Evolutionary conservation across 2,888 invertebrate species (phyloP).

Genomic region (Drosophila pullipes): DNA sequence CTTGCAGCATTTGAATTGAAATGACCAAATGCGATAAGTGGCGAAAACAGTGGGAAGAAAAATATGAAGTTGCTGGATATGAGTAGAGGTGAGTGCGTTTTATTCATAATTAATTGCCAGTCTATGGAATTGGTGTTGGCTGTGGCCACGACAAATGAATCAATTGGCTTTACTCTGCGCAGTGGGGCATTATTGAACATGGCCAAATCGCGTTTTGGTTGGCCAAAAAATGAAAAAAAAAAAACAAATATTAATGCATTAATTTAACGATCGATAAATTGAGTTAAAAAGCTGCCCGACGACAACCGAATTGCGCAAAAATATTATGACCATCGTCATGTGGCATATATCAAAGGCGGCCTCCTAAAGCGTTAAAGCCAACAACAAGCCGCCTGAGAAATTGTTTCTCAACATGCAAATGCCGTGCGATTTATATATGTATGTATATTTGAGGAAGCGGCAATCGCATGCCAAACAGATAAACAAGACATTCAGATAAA

Average conservation of each 20-base stretch:
- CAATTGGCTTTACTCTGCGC: constrained; percentile 43
- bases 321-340: constrained; percentile 81
- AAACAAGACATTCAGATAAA: constrained; percentile 52
- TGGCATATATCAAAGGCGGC: constrained; percentile 77
- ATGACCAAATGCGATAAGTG: constrained; percentile 32
- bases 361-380: constrained; percentile 53
- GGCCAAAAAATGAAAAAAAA: constrained; percentile 4
- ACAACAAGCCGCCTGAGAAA: constrained; percentile 68
- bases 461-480: constrained; percentile 68
- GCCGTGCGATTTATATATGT: constrained; percentile 71
- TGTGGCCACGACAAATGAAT: constrained; percentile 45
- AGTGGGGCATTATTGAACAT: constrained; percentile 43
- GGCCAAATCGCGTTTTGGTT: constrained; percentile 48
- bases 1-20: constrained; percentile 25
- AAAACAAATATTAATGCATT: constrained; percentile 65
- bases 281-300: constrained; percentile 70
- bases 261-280: constrained; percentile 76
- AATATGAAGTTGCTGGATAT: constrained; percentile 34
- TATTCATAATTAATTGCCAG: constrained; percentile 69
- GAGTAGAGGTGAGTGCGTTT: constrained; percentile 26
- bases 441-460: constrained; percentile 73
- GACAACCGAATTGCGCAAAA: constrained; percentile 84
- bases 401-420: constrained; percentile 81
- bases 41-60: constrained; percentile 56
- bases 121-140: constrained; percentile 42